Percentiles rank a stretch among this genome's conserved stretches.
Conservation (phyloP, 2,888 invertebrate genomes). For the Stenichneumon culpator region DNA sequence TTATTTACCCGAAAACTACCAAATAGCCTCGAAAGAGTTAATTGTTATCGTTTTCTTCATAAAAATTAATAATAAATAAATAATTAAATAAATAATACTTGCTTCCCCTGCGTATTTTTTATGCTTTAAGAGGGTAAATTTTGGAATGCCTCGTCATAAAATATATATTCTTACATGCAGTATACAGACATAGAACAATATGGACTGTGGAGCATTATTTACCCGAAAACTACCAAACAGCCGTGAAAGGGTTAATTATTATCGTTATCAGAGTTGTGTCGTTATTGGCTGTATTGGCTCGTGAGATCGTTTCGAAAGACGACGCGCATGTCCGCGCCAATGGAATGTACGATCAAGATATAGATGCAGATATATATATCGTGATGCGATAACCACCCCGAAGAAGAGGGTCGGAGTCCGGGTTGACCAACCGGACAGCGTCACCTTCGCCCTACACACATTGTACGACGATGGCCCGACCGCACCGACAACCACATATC, state of each 20-base stretch:
- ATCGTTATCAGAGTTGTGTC: neutral
- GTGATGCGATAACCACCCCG: constrained; percentile 79
- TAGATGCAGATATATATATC: constrained; percentile 47
- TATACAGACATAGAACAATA: no score
- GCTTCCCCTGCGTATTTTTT: no score
- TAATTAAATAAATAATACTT: no score
- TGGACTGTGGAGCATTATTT: no score
- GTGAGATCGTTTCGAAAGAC: constrained; percentile 45
- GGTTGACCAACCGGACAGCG: constrained; percentile 72
- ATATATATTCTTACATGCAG: no score
- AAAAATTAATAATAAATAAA: no score
- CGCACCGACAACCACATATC: constrained; percentile 75
- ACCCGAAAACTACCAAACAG: neutral
- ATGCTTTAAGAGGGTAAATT: no score
- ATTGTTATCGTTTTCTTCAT: neutral
- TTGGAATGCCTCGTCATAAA: no score
- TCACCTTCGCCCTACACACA: constrained; percentile 71
- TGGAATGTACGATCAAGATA: constrained; percentile 72
- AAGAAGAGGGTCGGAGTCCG: constrained; percentile 78
- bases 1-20: neutral
- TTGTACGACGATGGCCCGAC: constrained; percentile 59
- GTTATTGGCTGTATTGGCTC: constrained; percentile 34
- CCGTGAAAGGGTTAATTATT: neutral
- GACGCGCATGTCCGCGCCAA: constrained; percentile 43
- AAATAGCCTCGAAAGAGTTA: neutral